These are phyloP conservation scores for Brachionus koreanus DNA, from an alignment of 1,140 invertebrate genomes.

Conservation along the genomic window DNA sequence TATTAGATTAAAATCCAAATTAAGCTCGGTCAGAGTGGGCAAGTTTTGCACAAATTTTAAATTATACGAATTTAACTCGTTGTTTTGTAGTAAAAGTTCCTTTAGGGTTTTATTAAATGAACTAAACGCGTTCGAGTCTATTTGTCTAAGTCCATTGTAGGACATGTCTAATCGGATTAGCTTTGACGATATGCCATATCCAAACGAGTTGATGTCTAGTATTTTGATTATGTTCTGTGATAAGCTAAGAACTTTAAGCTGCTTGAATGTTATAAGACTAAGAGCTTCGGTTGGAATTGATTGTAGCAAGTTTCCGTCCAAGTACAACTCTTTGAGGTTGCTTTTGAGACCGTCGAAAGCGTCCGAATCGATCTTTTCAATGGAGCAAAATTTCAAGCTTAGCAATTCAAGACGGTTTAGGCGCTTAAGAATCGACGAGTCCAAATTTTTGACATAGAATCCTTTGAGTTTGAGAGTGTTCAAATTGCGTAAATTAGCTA, in stretches of 20 bases:
- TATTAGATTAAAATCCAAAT: slow-evolving; percentile 39
- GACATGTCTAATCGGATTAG: slow-evolving; percentile 16
- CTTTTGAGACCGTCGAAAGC: slow-evolving; percentile 30
- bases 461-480: slow-evolving; percentile 7
- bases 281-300: neutral
- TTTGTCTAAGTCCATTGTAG: slow-evolving; percentile 15
- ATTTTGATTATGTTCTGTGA: slow-evolving; percentile 29
- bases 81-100: slow-evolving; percentile 34
- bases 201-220: neutral
- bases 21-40: slow-evolving; percentile 11
- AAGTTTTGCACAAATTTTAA: slow-evolving; percentile 20
- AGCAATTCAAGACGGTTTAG: slow-evolving; percentile 10
- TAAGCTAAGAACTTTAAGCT: neutral
- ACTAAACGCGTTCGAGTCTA: neutral
- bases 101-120: slow-evolving; percentile 25
- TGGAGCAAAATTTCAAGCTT: slow-evolving; percentile 27
- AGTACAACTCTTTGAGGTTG: slow-evolving; percentile 24
- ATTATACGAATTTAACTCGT: slow-evolving; percentile 33
- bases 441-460: neutral
- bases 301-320: slow-evolving; percentile 33
- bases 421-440: neutral
- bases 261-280: neutral
- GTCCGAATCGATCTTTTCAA: neutral
- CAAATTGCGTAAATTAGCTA: slow-evolving; percentile 26
- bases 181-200: neutral